These are phyloP conservation scores for Gnathonemus longibarbis DNA, from an alignment of 2,113 vertebrate genomes.

Conservation along the genomic window DNA sequence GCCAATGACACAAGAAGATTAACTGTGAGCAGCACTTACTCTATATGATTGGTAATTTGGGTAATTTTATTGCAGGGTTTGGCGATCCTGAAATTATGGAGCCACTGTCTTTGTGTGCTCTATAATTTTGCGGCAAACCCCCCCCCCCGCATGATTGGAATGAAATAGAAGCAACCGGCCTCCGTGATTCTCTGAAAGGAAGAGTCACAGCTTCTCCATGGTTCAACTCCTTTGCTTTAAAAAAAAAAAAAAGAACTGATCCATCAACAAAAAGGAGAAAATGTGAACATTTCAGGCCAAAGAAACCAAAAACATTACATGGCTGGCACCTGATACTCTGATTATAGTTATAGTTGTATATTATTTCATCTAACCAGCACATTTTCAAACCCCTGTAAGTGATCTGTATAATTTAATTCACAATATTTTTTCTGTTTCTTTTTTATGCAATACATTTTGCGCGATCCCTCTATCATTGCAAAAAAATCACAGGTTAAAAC, in stretches of 20 bases:
- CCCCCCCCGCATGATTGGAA: conserved; percentile 54
- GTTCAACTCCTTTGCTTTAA: background rate
- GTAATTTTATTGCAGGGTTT: conserved; percentile 68
- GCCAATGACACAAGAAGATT: conserved; percentile 51
- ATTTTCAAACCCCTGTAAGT: background rate
- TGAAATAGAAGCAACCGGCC: conserved; percentile 51
- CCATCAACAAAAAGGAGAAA: background rate
- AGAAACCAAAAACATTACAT: background rate
- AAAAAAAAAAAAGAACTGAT: background rate
- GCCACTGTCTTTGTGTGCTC: conserved; percentile 60
- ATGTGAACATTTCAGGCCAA: background rate
- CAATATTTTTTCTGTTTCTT: background rate
- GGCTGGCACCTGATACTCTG: background rate
- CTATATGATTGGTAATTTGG: conserved; percentile 61
- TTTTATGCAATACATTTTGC: background rate
- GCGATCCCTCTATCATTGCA: background rate
- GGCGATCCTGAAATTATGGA: conserved; percentile 61
- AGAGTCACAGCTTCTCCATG: conserved; percentile 40
- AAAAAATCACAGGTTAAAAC: background rate
- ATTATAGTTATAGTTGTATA: background rate
- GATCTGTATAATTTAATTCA: conserved; percentile 2
- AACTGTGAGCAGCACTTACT: conserved; percentile 60
- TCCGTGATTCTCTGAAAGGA: conserved; percentile 26
- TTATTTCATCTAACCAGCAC: background rate
- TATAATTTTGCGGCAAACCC: conserved; percentile 59